These are phyloP conservation scores for Sisyra nigra DNA, from an alignment of 2,888 invertebrate genomes.

Conservation along the genomic window DNA sequence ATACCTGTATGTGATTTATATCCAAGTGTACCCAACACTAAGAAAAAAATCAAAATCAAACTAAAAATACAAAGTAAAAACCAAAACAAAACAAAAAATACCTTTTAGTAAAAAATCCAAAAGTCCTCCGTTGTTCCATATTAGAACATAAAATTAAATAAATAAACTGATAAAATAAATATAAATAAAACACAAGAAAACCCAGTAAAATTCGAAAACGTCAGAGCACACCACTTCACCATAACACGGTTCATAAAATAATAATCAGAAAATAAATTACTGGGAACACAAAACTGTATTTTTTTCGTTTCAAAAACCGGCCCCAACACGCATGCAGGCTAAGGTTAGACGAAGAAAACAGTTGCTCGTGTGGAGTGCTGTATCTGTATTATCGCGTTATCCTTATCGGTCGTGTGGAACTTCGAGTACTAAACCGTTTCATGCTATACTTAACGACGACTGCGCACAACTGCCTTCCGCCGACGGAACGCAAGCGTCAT, in stretches of 20 bases:
- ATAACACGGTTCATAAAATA: slow-evolving; percentile 1
- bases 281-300: neutral
- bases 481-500: slow-evolving; percentile 5
- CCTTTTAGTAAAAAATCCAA: slow-evolving; percentile 69
- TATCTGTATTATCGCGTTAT: neutral
- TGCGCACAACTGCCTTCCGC: slow-evolving; percentile 3
- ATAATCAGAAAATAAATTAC: neutral
- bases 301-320: neutral
- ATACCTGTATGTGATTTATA: neutral
- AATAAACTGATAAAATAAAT: too few species aligned
- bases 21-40: neutral
- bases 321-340: neutral
- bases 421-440: too few species aligned
- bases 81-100: slow-evolving; percentile 42
- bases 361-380: neutral
- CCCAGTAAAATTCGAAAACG: neutral
- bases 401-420: neutral
- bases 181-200: neutral
- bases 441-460: neutral
- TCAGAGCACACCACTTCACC: neutral
- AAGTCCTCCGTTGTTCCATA: slow-evolving; percentile 45
- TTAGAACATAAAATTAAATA: neutral
- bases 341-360: neutral
- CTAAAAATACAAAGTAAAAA: slow-evolving; percentile 33
- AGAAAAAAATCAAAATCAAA: slow-evolving; percentile 13